These are phyloP conservation scores for Pampusana beccarii DNA, from an alignment of 2,113 vertebrate species.

Conservation along the genomic window DNA sequence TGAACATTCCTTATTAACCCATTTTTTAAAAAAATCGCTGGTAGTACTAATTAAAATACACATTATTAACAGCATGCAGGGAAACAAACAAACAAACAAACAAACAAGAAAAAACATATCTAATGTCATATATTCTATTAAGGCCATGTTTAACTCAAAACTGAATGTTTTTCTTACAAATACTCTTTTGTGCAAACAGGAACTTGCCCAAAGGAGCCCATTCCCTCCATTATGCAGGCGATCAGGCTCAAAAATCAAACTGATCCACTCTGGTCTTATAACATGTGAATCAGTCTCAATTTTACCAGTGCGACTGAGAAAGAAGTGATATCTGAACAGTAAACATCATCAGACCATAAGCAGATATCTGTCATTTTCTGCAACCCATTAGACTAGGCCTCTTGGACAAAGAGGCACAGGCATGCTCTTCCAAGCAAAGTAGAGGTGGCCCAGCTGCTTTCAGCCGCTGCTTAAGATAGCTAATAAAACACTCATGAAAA, in stretches of 20 bases:
- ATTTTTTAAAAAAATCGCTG: not conserved
- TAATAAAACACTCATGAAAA: not conserved
- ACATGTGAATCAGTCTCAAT: not conserved
- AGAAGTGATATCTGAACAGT: not conserved
- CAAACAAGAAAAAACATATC: not conserved
- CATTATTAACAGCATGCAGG: not conserved
- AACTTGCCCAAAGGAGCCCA: not conserved
- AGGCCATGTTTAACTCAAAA: not conserved
- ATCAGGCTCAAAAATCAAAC: not conserved
- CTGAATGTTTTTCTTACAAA: not conserved
- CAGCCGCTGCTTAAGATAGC: not conserved
- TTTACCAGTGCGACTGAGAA: not conserved
- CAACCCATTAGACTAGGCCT: accelerated
- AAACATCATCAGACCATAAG: not conserved
- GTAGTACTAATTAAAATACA: not conserved
- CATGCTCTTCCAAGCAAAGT: not conserved
- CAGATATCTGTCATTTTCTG: not conserved
- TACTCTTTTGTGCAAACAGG: not conserved
- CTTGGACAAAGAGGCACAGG: not conserved
- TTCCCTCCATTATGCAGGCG: not conserved
- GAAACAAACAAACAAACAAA: too few relatives aligned
- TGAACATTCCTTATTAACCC: not conserved
- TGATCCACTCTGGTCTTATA: not conserved
- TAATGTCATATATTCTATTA: not conserved
- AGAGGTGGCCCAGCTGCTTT: not conserved